Base-by-base conservation (phyloP, 2,888 invertebrate species). In the Rutpela maculata region DNA sequence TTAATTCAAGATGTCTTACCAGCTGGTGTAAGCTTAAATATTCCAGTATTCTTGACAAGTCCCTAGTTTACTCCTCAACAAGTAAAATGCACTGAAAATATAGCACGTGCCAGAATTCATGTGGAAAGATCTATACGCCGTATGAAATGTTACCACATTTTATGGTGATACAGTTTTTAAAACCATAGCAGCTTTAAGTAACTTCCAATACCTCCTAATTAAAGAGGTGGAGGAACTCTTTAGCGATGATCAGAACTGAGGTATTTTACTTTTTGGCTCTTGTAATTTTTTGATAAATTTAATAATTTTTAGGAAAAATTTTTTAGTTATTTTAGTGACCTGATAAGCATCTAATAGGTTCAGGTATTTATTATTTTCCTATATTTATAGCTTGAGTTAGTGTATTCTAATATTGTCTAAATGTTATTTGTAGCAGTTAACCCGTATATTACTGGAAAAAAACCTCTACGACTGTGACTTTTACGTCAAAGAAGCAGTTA, bases 71-170 rank as follows among this genome's bases (percentile, higher is more conserved):
- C 84, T 11, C 72, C 56, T 5, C 67, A 66, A n/a, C 82, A 85
- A 78, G 80, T 83, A 11, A 22, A 71, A 22, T 65, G 78, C 73
- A 85, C 85, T n/a, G 55, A 76, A 73, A 72, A 15, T 17, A 85
- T 85, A 66, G 83, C 85, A 17, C 77, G 72, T 74, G 83, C 83
- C 43, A 59, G 83, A 56, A 82, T 85, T 22, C 83, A 85, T 73
- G 83, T 84, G 9, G 84, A 85, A 75, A 60, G 81, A 31, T 82
- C 85, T 17, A 84, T 85, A 17, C 50, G 75, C 18, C 55, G 83
- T 55, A 83, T 85, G 38, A 85, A 83, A 63, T 71, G 67, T 38
- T 78, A 71, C 22, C 50, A 71, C 11, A 77, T 79, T 70, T 65
- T 12, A 78, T 65, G 66, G n/a, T 15, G 17, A 15, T 22, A 31